Evolutionary conservation across 2,113 vertebrate genomes (phyloP).

Genomic region (Phylloscopus whistleri): DNA sequence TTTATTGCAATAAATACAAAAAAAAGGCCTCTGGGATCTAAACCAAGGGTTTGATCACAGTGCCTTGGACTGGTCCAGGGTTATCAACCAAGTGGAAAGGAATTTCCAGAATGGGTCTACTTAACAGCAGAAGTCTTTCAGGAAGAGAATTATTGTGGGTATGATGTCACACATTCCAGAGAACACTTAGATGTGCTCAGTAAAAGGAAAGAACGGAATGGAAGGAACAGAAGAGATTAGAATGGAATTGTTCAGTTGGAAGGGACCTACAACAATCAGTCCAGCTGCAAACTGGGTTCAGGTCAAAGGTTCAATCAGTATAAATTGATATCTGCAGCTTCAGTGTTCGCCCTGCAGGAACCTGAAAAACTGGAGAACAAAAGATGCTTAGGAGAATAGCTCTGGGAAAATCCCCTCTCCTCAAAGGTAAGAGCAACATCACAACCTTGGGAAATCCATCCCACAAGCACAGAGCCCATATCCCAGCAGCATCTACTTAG

Average conservation of each 20-base stretch:
- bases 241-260: not conserved
- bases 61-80: not conserved
- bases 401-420: not conserved
- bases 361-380: not conserved
- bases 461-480: fast-evolving
- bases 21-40: not conserved
- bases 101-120: not conserved
- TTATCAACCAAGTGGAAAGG: not conserved
- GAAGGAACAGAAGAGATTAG: not conserved
- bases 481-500: fast-evolving
- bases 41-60: not conserved
- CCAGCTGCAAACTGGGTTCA: not conserved
- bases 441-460: fast-evolving
- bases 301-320: not conserved
- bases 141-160: not conserved
- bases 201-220: not conserved
- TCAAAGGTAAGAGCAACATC: not conserved
- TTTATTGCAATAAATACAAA: not conserved
- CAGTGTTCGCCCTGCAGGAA: not conserved
- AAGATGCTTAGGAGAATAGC: not conserved
- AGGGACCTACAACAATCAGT: not conserved
- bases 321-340: not conserved
- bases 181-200: not conserved
- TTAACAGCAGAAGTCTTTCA: not conserved
- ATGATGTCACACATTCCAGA: not conserved